Base-by-base conservation (phyloP, 2,888 invertebrate genomes). In the Willowsia nigromaculata region DNA sequence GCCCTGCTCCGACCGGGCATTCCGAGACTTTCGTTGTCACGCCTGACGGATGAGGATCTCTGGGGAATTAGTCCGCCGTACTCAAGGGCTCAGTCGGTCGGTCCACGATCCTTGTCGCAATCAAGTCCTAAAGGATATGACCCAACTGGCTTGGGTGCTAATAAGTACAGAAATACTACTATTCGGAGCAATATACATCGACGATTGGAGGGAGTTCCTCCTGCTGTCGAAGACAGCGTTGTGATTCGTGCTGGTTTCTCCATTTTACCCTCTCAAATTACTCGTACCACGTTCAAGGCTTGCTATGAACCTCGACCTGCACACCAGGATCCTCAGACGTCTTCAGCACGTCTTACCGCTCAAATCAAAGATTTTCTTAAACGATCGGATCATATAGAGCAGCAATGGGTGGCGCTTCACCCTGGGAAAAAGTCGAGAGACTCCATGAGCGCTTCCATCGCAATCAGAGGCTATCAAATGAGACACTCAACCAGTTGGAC, bases 351-450 rank as follows among this genome's bases (percentile, higher is more conserved):
- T 92, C 94, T 98, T 22, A 96, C 96, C 40, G 95, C 95, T 47
- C 97, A 96, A 94, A 97, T 98, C 83, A 95, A 96, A 85, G 96
- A 96, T 93, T 98, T 98, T 93, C 94, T 98, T 43, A 96, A 95
- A 93, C 95, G 97, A 91, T 97, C 97, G 2, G 97, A 98, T 94
- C 97, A 97, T 94, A 96, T 97, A 0, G 97, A 97, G 96, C 97
- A 97, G 93, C 97, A 97, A 93, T 98, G 97, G 97, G 95, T 95
- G 86, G 95, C 93, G 53, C 93, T 96, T 78, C 97, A 97, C 0
- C 95, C 95, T 84, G 91, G 91, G 9, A 90, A 91, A 59, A 91
- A 85, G 62, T 43, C 89, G 4, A 85, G 90, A 59, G 92, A 92
- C 68, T 81, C 90, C 2, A 86, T 92, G 78, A 91, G 91, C 65